A percentile compares a stretch with the other conserved stretches of the same genome.
Evolutionary conservation across 1,140 invertebrate genomes (phyloP).

Genomic region (Brachionus rubens): DNA sequence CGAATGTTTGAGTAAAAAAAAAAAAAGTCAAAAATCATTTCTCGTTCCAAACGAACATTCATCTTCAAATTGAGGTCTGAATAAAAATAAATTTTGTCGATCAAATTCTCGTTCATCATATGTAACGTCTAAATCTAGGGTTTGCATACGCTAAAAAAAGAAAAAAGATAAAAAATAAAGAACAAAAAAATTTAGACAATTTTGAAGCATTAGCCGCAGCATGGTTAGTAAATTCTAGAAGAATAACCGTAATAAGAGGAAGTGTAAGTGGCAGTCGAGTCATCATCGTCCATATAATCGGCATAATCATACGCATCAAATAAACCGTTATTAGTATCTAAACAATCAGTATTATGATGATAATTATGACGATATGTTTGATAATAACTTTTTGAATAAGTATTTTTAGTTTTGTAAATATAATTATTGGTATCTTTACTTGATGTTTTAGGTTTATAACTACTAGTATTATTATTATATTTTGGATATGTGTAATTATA

Average conservation of each 20-base stretch:
- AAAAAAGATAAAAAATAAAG: background rate
- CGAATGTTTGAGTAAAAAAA: no score
- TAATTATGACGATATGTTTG: constrained; percentile 18
- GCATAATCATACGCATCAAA: constrained; percentile 20
- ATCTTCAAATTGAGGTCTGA: no score
- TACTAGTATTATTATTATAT: background rate
- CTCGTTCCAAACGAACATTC: no score
- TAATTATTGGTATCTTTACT: constrained; percentile 7
- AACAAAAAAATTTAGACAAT: background rate
- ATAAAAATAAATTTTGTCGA: no score
- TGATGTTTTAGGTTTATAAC: background rate
- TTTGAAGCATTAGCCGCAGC: no score
- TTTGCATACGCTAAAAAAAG: constrained; percentile 5
- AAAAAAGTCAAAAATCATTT: no score
- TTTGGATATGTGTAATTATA: constrained; percentile 10
- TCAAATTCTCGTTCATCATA: background rate
- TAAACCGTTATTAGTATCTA: constrained; percentile 16
- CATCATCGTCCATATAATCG: constrained; percentile 7
- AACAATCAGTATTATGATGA: constrained; percentile 16
- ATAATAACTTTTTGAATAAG: constrained; percentile 5
- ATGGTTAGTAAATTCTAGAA: constrained; percentile 20
- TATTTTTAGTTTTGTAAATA: constrained; percentile 1
- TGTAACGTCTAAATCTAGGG: constrained; percentile 19
- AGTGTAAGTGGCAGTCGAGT: background rate
- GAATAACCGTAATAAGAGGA: constrained; percentile 21